Evolutionary conservation across 1,140 invertebrate species (phyloP), one percentile per base, ranked within the genome.

Genomic region (Oryzaephilus surinamensis): DNA sequence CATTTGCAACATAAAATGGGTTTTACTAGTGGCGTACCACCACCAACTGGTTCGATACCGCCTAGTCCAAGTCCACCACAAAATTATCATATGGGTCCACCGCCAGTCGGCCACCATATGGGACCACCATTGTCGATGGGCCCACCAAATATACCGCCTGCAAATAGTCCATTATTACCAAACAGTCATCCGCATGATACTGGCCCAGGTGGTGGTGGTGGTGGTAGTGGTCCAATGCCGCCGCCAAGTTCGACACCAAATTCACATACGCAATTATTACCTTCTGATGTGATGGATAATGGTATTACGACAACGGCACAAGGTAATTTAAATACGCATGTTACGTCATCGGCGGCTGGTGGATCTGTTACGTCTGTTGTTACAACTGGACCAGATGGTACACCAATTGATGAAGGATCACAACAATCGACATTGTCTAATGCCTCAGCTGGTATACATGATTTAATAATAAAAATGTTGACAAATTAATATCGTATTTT

Each of bases 391-490:
- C 85, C 86, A 2, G 86, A 90, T 69, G 86, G 86, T 24, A 76
- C 84, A 32, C 76, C 81, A 15, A 70, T 91, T 41, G 87, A 92
- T 62, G 88, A 92, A 65, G 86, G 81, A 46, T 88, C 84, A 49
- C 88, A 92, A 57, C 88, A 92, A 62, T 91, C 86, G 46, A 92
- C 87, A 41, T 71, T 91, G 37, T 90, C 85, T 31, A 91, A 91
- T 65, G 84, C 86, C 27, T 91, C 87, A 35, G 85, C 83, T 55
- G 84, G 83, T 86, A 60, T 63, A 62, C 56, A 39, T 16, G 23
- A 2, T 10, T 20, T 23, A 29, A 13, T 38, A 20, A 24, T 16
- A 27, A 27, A 5, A 10, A 17, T 5, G 4, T 4, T 13, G n/a
- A 11, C 4, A 27, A 3, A 19, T n/a, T n/a, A n/a, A n/a, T n/a